Conservation (phyloP, 2,888 invertebrate genomes). For the Melieria omissa region DNA sequence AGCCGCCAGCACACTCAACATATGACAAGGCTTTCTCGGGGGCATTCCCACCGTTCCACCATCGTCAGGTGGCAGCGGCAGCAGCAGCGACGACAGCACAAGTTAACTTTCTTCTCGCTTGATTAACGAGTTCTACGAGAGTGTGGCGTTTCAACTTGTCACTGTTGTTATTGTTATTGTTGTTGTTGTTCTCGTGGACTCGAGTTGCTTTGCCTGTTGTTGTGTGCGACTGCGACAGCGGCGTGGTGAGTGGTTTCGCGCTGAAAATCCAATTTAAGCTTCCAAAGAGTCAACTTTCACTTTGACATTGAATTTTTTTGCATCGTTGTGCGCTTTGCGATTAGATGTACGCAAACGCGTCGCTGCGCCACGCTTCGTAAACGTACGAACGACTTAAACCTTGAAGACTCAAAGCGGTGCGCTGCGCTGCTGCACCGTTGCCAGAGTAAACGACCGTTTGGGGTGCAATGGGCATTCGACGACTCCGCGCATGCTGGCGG, state of each 20-base stretch:
- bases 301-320: slow-evolving; percentile 64
- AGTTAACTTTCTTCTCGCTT: slow-evolving; percentile 52
- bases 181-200: no score
- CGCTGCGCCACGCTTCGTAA: no score
- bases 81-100: no score
- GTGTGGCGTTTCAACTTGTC: background rate
- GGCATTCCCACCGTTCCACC: slow-evolving; percentile 47
- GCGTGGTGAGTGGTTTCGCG: background rate
- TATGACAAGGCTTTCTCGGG: background rate
- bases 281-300: slow-evolving; percentile 63
- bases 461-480: background rate
- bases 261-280: background rate
- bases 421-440: background rate
- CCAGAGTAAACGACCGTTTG: slow-evolving; percentile 40
- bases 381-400: no score
- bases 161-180: background rate
- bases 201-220: no score
- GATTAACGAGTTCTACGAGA: slow-evolving; percentile 58
- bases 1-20: background rate
- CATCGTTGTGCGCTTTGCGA: slow-evolving; percentile 10
- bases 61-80: no score
- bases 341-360: background rate
- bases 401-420: no score
- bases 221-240: no score
- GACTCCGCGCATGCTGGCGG: background rate